Base-by-base conservation (phyloP, 2,888 invertebrate genomes). In the Lasioglossum pauxillum region DNA sequence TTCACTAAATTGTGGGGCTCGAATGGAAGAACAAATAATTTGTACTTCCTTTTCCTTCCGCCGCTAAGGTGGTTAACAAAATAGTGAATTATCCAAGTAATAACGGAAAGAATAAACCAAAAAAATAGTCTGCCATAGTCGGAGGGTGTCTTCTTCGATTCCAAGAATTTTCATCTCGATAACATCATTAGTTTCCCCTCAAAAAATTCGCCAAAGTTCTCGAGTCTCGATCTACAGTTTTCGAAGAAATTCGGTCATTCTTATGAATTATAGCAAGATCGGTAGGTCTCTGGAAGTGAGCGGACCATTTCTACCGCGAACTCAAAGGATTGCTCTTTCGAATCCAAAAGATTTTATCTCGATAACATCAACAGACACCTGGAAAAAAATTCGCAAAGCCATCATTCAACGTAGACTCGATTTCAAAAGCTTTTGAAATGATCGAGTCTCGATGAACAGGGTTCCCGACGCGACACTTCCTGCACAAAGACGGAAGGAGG, bases 171-270 rank as follows among this genome's bases (percentile, higher is more conserved):
- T 53, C 0, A 23, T 53, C 53, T 23, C 23, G 53, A 23, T 23
- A 23, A 0, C 3, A 10, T 53, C 23, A 23, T 23, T 23, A 10
- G 0, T 10, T 0, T 23, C 8, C 3, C 0, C 41, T 0, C 12
- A 44, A 44, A 49, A 19, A 19, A 4, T 49, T 49, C 19, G 7
- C 19, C 49, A 7, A 19, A 19, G 23, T 23, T 49, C 49, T 49
- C 49, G 2, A 49, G 19, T 49, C 49, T 49, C 5, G 16, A 19
- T 23, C 23, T 49, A 49, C 49, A 7, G 49, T 49, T 23, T 19
- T 23, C 19, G 19, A 23, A 49, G 7, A 2, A 49, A 19, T 19
- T 49, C 49, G 7, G 7, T 49, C 49, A 49, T 7, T 49, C 23
- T 49, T 49, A 23, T 19, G 5, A 23, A 23, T 49, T 7, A 49